phyloP scores from a whole-genome alignment of 2,113 vertebrate genomes.

The Beaufortia kweichowensis region DNA sequence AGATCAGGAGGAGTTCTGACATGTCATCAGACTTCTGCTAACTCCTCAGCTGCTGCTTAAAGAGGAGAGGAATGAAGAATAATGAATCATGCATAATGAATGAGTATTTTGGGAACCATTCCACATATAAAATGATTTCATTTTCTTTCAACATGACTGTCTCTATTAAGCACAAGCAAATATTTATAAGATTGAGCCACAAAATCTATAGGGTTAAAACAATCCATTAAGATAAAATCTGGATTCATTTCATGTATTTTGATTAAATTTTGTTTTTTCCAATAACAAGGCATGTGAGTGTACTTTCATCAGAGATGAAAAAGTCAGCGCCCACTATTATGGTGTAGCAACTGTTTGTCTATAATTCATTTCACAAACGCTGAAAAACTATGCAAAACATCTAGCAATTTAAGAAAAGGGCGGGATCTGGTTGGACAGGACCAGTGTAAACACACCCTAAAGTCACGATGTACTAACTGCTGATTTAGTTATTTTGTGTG shows the following conservation, averaged over 20 bases:
- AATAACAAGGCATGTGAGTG: background rate
- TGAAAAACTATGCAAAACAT: conserved; percentile 39
- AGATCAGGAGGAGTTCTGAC: conserved; percentile 48
- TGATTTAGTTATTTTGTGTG: conserved; percentile 31
- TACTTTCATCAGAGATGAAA: background rate
- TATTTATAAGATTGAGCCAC: background rate
- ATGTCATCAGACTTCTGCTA: conserved; percentile 21
- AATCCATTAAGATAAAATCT: background rate
- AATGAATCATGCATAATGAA: background rate
- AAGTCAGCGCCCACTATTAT: background rate
- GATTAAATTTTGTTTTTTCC: background rate
- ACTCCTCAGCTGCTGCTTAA: background rate
- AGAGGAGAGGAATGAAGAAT: conserved; percentile 36
- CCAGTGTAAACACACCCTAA: conserved; percentile 21
- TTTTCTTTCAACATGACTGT: background rate
- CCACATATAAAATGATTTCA: background rate
- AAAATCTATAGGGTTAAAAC: conserved; percentile 8
- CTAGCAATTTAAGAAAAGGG: background rate
- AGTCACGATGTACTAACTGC: background rate
- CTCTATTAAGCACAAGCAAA: background rate
- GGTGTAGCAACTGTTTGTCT: background rate
- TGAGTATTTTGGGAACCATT: background rate
- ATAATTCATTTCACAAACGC: conserved; percentile 19
- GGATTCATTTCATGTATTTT: background rate
- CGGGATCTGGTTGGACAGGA: conserved; percentile 18